Evolutionary conservation across 2,113 vertebrate genomes (phyloP).

Genomic region (Acrocephalus kingi): DNA sequence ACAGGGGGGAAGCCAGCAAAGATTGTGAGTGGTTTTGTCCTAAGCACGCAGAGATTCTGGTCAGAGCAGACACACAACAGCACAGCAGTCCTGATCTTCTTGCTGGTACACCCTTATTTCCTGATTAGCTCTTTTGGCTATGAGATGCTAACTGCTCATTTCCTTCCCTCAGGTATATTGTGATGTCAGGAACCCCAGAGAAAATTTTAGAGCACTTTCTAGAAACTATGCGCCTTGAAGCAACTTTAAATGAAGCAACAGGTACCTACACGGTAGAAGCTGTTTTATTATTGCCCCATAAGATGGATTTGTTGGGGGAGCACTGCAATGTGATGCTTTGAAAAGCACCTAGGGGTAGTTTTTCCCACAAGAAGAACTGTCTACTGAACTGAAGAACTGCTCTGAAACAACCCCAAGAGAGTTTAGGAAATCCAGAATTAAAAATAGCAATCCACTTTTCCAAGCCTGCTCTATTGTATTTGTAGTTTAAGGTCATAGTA

Average conservation of each 20-base stretch:
- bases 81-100: background rate
- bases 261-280: slow-evolving; percentile 49
- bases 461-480: background rate
- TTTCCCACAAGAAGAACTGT: background rate
- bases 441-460: background rate
- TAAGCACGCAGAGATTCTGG: background rate
- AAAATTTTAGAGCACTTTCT: slow-evolving; percentile 99
- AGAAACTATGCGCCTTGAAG: slow-evolving; percentile 93
- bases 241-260: slow-evolving; percentile 85
- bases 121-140: background rate
- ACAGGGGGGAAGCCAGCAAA: background rate
- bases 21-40: background rate
- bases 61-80: background rate
- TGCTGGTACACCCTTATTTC: background rate
- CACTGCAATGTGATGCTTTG: background rate
- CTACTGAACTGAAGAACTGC: too few species aligned
- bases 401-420: background rate
- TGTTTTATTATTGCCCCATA: background rate
- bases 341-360: background rate
- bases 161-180: slow-evolving; percentile 86
- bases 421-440: background rate
- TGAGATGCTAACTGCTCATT: slow-evolving; percentile 45
- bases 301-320: background rate
- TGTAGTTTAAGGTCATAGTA: background rate
- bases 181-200: slow-evolving; percentile 97